These are phyloP conservation scores for Steinernema feltiae DNA, from an alignment of 1,140 invertebrate species.

Conservation along the genomic window DNA sequence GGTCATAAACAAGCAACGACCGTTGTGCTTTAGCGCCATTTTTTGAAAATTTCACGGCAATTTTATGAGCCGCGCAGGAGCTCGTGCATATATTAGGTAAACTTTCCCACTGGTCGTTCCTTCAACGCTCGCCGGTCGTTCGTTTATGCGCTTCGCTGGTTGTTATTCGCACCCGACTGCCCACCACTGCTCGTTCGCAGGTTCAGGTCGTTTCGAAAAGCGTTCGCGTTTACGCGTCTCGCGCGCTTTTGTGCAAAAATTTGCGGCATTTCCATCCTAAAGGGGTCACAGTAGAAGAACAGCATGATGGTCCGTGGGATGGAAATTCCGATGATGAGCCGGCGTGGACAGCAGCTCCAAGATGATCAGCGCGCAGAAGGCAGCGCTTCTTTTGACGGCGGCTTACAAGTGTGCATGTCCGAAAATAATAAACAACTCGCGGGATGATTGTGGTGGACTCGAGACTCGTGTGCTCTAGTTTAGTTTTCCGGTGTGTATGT, in stretches of 20 bases:
- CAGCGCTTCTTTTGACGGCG: no score
- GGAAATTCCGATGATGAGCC: background rate
- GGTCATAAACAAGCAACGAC: background rate
- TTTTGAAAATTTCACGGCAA: background rate
- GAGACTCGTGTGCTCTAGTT: background rate
- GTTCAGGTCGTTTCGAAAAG: background rate
- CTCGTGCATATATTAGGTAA: constrained; percentile 8
- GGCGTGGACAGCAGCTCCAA: no score
- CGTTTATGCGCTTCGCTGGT: background rate
- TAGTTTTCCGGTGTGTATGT: background rate
- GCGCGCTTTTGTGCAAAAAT: background rate
- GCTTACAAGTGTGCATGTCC: background rate
- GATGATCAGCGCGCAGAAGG: no score
- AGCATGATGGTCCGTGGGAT: background rate
- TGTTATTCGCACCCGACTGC: background rate
- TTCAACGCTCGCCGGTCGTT: no score
- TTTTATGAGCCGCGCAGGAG: background rate
- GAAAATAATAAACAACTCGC: background rate
- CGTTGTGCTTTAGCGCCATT: background rate
- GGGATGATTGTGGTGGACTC: background rate
- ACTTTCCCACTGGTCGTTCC: background rate
- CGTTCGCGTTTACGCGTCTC: background rate
- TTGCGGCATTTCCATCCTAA: background rate
- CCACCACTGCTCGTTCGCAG: background rate
- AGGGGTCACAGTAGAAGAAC: background rate